Conservation (phyloP, 2,888 invertebrate species). For the Temnothorax unifasciatus region DNA sequence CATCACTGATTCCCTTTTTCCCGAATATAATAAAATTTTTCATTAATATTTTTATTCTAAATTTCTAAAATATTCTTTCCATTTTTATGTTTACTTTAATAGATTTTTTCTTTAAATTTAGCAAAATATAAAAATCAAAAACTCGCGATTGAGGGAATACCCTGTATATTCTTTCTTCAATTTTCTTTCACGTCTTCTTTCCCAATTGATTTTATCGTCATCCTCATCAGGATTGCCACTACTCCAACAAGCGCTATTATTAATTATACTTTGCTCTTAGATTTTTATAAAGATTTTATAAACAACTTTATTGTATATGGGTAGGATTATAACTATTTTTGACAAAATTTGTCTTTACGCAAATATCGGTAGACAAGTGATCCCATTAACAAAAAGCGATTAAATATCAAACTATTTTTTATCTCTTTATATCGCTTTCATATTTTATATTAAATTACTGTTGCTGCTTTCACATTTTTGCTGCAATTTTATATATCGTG, state of each 20-base stretch:
- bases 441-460: not conserved
- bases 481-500: constrained; percentile 12
- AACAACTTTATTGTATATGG: not conserved
- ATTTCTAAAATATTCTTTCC: not conserved
- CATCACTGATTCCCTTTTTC: not conserved
- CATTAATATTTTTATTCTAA: not conserved
- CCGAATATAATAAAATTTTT: not conserved
- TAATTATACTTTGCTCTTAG: not conserved
- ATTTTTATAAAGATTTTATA: not conserved
- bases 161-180: not conserved
- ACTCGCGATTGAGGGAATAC: not conserved
- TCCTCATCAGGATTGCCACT: not conserved
- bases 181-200: constrained; percentile 26
- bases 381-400: not conserved
- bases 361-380: not conserved
- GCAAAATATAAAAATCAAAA: not conserved
- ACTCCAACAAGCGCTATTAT: not conserved
- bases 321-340: not conserved
- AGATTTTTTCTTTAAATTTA: not conserved
- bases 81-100: not conserved
- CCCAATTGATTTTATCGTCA: constrained; percentile 40
- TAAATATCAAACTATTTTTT: not conserved
- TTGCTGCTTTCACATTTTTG: constrained; percentile 18
- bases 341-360: not conserved
- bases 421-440: not conserved